Evolutionary conservation across 2,113 vertebrate genomes (phyloP).

Genomic region (Solenodon paradoxus): DNA sequence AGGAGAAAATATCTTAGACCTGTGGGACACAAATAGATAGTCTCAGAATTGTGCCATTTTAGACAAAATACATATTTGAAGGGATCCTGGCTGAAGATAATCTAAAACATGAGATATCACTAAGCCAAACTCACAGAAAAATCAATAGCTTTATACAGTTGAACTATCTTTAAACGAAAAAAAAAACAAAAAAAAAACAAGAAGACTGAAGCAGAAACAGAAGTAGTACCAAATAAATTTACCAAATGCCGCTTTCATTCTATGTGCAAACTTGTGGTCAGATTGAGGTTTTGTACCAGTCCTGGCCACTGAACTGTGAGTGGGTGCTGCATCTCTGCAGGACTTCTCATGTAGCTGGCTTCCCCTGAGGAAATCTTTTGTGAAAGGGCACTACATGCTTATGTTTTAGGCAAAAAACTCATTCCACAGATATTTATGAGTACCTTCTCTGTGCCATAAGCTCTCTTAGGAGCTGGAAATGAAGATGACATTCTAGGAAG

Average conservation of each 20-base stretch:
- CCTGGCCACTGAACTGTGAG: neutral
- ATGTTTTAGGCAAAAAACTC: no score
- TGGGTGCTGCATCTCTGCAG: neutral
- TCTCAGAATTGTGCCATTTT: neutral
- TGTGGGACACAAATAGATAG: neutral
- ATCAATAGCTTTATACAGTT: neutral
- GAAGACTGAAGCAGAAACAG: no score
- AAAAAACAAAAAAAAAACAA: no score
- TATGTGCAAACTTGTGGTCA: neutral
- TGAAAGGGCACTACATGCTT: no score
- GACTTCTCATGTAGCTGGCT: no score
- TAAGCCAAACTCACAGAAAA: neutral
- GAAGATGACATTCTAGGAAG: no score
- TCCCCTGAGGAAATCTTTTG: no score
- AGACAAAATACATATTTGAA: neutral
- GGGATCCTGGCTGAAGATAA: neutral
- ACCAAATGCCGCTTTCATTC: neutral
- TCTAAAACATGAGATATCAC: neutral
- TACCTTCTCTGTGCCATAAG: no score
- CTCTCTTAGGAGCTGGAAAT: no score
- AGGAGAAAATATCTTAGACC: neutral
- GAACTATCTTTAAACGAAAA: neutral
- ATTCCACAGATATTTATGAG: no score
- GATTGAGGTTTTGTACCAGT: neutral
- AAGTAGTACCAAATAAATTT: neutral